Base-by-base conservation (phyloP, 2,888 invertebrate genomes). In the Eustalomyia histrio region DNA sequence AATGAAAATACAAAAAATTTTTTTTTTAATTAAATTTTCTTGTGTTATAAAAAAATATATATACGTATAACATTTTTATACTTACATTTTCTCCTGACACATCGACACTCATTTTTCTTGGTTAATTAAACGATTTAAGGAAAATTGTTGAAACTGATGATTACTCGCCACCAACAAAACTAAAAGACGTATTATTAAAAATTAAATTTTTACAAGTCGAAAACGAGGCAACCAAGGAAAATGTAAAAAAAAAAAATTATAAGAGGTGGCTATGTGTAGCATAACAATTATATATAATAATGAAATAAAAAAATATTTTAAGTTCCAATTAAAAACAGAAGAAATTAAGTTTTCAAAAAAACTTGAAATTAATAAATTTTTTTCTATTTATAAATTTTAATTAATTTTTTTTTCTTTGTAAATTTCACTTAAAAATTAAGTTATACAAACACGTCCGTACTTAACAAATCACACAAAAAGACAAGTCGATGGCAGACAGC, bases 31-130 rank as follows among this genome's bases (percentile, higher is more conserved):
- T 52, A 83, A 86, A 86, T 87, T 86, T 39, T 86, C 80, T n/a
- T n/a, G n/a, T n/a, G n/a, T n/a, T n/a, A 87, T 84, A 85, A 86
- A 86, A 84, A 50, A 43, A 58, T 55, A 29, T 21, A 4, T 21
- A 29, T 29, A 6, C 7, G 7, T 29, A 29, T 33, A 53, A 75
- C 39, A 76, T 47, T 67, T 58, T 53, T 75, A 12, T 87, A 89
- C 89, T 88, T 89, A 89, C 89, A 86, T 86, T 89, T 85, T 87
- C 86, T 76, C 84, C 85, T 74, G 87, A 88, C 85, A 88, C 87
- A 87, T 89, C 88, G 84, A 88, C 89, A 84, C 89, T 89, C 88
- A 88, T 88, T 85, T 84, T 87, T 84, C 55, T 50, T 69, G 60
- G 2, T 29, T 35, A 55, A 14, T 61, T 72, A 50, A 53, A 47